These are phyloP conservation scores for Tragelaphus strepsiceros DNA, from an alignment of 2,113 vertebrate genomes.

Conservation along the genomic window DNA sequence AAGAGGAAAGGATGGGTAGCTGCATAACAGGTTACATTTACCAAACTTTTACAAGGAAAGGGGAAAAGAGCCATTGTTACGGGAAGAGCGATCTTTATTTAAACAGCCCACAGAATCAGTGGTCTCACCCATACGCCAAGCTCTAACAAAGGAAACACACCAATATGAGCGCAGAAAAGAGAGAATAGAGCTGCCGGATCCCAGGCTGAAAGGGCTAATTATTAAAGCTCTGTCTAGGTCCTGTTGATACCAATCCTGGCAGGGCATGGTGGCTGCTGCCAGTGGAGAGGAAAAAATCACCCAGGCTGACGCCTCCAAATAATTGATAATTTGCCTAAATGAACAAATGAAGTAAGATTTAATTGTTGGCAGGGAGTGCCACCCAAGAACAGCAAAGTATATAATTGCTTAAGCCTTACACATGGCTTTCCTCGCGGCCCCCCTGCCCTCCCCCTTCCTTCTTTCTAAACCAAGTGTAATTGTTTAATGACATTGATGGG, in stretches of 20 bases:
- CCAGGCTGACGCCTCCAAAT: slow-evolving; percentile 67
- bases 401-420: slow-evolving; percentile 74
- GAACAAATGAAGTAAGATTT: slow-evolving; percentile 71
- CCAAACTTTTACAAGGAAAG: background rate
- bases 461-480: slow-evolving; percentile 71
- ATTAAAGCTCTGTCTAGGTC: slow-evolving; percentile 2
- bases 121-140: slow-evolving; percentile 29
- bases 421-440: background rate
- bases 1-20: background rate
- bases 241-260: background rate
- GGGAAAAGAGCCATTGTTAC: background rate
- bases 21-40: background rate
- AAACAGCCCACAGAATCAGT: slow-evolving; percentile 34
- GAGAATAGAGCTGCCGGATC: background rate
- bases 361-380: slow-evolving; percentile 64
- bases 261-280: background rate
- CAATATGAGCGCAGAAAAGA: background rate
- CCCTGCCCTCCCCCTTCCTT: slow-evolving; percentile 48
- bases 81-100: slow-evolving; percentile 45
- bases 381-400: slow-evolving; percentile 70
- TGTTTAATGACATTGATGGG: slow-evolving; percentile 83
- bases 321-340: slow-evolving; percentile 78
- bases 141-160: slow-evolving; percentile 15
- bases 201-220: background rate
- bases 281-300: slow-evolving; percentile 38